Evolutionary conservation across 2,113 vertebrate species (phyloP).

Genomic region (Lethenteron camtschaticum): DNA sequence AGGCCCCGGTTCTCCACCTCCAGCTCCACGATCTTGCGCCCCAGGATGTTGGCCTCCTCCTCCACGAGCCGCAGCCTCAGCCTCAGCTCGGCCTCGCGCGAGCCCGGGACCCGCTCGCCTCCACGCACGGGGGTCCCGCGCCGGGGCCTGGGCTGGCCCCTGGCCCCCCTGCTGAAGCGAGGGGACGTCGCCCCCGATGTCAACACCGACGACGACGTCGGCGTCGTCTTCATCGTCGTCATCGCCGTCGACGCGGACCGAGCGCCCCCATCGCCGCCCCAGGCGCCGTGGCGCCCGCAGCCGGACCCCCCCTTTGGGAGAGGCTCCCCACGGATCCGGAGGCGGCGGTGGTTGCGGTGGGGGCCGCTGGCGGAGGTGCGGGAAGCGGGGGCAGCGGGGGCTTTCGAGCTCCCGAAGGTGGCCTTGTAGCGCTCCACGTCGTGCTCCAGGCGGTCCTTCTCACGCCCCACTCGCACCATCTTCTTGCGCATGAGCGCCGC

Average conservation of each 20-base stretch:
- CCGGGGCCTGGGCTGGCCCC: background rate
- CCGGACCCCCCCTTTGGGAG: no score
- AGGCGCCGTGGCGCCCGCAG: no score
- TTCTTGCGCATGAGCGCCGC: slow-evolving; percentile 95
- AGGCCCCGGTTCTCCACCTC: slow-evolving; percentile 92
- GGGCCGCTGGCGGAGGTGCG: no score
- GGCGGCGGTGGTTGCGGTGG: no score
- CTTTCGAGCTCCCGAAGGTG: slow-evolving; percentile 68
- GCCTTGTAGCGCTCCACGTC: slow-evolving; percentile 72
- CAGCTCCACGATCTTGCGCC: slow-evolving; percentile 77
- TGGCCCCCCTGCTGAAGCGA: no score
- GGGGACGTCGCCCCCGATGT: no score
- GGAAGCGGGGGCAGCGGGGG: slow-evolving; percentile 20
- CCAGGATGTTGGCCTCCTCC: slow-evolving; percentile 89
- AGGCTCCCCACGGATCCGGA: no score
- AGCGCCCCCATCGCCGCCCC: no score
- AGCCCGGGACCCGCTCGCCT: slow-evolving; percentile 75
- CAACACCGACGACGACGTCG: no score
- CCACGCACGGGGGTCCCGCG: slow-evolving; percentile 29
- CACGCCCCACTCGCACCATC: slow-evolving; percentile 78
- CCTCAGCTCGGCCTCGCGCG: slow-evolving; percentile 66
- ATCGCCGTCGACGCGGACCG: no score
- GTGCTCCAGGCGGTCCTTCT: slow-evolving; percentile 78
- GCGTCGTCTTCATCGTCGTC: no score
- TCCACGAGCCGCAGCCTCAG: slow-evolving; percentile 85